Percentiles rank a stretch among this genome's conserved stretches.
These are phyloP conservation scores for Ptychobarbus kaznakovi DNA, from an alignment of 2,797 vertebrate species.

Conservation along the genomic window DNA sequence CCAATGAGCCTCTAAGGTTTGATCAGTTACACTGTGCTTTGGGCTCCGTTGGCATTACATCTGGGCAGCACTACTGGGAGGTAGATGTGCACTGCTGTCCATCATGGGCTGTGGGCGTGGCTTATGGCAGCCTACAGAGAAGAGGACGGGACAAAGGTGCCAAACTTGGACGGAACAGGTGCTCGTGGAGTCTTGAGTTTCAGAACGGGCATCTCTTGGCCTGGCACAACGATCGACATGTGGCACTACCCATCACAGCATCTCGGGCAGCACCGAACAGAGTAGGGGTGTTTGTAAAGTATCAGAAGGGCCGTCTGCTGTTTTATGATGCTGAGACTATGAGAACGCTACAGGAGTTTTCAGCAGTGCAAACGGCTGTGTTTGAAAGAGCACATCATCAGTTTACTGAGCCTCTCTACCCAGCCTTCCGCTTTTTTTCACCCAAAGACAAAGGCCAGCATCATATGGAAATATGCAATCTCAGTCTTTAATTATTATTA, in stretches of 20 bases:
- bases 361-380: constrained; percentile 62
- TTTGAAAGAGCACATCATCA: constrained; percentile 78
- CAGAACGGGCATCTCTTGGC: constrained; percentile 64
- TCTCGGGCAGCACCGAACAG: constrained; percentile 48
- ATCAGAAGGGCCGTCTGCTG: constrained; percentile 70
- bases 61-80: constrained; percentile 75
- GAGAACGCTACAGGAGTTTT: constrained; percentile 77
- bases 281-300: constrained; percentile 76
- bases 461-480: constrained; percentile 72
- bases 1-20: constrained; percentile 74
- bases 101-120: constrained; percentile 76
- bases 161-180: constrained; percentile 78
- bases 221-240: constrained; percentile 76
- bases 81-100: constrained; percentile 72
- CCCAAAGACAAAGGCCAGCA: constrained; percentile 64
- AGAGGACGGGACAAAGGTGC: constrained; percentile 74
- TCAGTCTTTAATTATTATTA: constrained; percentile 33
- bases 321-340: constrained; percentile 75
- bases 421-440: constrained; percentile 73
- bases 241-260: constrained; percentile 45
- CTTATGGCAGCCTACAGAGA: constrained; percentile 70
- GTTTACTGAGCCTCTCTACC: constrained; percentile 77
- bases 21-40: constrained; percentile 77
- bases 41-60: constrained; percentile 60
- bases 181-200: constrained; percentile 80